Percentiles rank a stretch among this genome's conserved stretches.
Conservation (phyloP, 1,140 invertebrate species). For the Dendroctonus valens region DNA sequence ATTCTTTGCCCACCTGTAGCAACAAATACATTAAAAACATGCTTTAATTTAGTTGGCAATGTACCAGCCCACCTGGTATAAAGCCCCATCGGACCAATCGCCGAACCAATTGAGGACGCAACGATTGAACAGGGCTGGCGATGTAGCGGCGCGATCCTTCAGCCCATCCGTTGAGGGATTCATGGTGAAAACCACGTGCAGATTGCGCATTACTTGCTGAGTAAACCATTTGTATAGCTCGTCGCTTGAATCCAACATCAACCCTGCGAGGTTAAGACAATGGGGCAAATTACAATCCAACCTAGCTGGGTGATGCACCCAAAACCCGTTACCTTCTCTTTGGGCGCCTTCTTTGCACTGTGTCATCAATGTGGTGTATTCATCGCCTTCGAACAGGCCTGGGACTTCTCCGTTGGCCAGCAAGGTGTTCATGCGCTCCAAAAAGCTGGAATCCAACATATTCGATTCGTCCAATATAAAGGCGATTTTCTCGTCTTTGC, state of each 20-base stretch:
- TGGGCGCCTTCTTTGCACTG: conserved; percentile 99
- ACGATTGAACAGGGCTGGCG: conserved; percentile 97
- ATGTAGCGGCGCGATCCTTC: conserved; percentile 97
- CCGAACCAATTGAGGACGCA: conserved; percentile 99
- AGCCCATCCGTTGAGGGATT: conserved; percentile 98
- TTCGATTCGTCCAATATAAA: conserved; percentile 99
- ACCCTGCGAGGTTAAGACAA: conserved; percentile 50
- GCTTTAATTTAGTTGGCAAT: conserved; percentile 8
- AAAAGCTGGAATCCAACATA: conserved; percentile 96
- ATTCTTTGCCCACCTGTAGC: conserved; percentile 79
- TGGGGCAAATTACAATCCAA: too few species aligned
- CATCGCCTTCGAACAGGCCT: conserved; percentile 90
- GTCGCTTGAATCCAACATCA: conserved; percentile 98
- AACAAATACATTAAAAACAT: conserved; percentile 8
- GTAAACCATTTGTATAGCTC: conserved; percentile 99
- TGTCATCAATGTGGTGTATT: conserved; percentile 98
- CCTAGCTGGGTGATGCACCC: too few species aligned
- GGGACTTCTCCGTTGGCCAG: conserved; percentile 98
- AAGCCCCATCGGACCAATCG: conserved; percentile 97
- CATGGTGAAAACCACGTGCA: conserved; percentile 99
- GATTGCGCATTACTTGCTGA: conserved; percentile 96
- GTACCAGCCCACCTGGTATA: conserved; percentile 76
- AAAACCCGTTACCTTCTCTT: conserved; percentile 66
- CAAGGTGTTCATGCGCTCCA: conserved; percentile 99
- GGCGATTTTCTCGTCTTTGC: conserved; percentile 98